These are phyloP conservation scores for Adineta ricciae DNA, from an alignment of 2,888 invertebrate species.

Conservation along the genomic window DNA sequence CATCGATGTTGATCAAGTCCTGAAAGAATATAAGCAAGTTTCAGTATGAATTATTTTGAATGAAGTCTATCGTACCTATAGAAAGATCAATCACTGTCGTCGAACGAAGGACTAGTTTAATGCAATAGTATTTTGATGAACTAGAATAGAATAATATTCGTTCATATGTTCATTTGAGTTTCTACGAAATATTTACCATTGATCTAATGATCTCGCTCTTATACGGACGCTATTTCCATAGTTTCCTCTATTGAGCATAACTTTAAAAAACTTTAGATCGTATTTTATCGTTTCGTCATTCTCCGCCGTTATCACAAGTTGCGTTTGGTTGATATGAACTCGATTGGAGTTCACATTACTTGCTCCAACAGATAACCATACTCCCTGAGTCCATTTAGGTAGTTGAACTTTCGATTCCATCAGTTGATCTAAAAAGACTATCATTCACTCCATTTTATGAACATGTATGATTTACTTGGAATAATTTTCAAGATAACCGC, in stretches of 20 bases:
- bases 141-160: background rate
- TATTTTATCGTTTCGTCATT: background rate
- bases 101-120: background rate
- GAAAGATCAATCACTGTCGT: background rate
- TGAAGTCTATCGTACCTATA: background rate
- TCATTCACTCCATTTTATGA: background rate
- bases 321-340: background rate
- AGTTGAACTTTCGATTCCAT: background rate
- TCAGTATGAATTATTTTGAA: background rate
- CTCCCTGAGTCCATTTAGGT: background rate
- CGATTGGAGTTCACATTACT: background rate
- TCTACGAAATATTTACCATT: background rate
- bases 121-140: background rate
- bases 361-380: background rate
- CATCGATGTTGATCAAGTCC: background rate
- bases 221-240: background rate
- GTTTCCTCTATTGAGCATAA: background rate
- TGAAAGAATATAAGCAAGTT: background rate
- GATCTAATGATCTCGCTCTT: background rate
- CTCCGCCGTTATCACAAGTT: background rate
- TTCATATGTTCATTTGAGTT: background rate
- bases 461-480: background rate
- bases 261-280: background rate
- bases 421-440: background rate
- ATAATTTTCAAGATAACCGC: background rate